Percentiles rank a stretch among this genome's conserved stretches.
These are phyloP conservation scores for Leptodactylus fuscus DNA, from an alignment of 2,113 vertebrate species.

Conservation along the genomic window DNA sequence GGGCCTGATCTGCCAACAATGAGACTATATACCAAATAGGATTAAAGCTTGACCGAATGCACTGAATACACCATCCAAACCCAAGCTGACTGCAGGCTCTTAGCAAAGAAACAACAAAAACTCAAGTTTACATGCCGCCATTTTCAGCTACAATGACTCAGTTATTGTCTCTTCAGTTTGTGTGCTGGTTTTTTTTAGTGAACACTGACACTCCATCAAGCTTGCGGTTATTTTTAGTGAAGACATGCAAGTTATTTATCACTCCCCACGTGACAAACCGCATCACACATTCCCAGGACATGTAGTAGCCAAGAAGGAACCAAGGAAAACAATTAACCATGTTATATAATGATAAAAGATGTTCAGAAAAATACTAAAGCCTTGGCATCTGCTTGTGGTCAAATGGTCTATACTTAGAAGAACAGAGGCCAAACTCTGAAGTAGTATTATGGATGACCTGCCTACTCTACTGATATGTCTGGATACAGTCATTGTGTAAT, in stretches of 20 bases:
- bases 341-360: neutral
- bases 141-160: neutral
- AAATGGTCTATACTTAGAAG: too few relatives aligned
- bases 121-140: too few relatives aligned
- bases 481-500: too few relatives aligned
- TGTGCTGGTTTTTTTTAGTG: neutral
- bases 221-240: slow-evolving; percentile 28
- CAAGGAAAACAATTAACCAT: neutral
- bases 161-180: neutral
- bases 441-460: too few relatives aligned
- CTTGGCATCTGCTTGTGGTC: neutral
- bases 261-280: slow-evolving; percentile 13
- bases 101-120: too few relatives aligned
- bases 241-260: slow-evolving; percentile 35
- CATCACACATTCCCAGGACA: slow-evolving; percentile 33
- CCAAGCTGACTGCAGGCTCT: too few relatives aligned
- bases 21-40: too few relatives aligned
- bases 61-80: too few relatives aligned
- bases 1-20: too few relatives aligned
- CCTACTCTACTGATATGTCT: too few relatives aligned
- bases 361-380: neutral
- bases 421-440: too few relatives aligned
- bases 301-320: neutral
- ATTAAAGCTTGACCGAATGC: too few relatives aligned
- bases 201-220: neutral